A percentile compares a stretch with the other conserved stretches of the same genome.
phyloP scores from a whole-genome alignment of 1,140 invertebrate species.

The Conus betulinus region DNA sequence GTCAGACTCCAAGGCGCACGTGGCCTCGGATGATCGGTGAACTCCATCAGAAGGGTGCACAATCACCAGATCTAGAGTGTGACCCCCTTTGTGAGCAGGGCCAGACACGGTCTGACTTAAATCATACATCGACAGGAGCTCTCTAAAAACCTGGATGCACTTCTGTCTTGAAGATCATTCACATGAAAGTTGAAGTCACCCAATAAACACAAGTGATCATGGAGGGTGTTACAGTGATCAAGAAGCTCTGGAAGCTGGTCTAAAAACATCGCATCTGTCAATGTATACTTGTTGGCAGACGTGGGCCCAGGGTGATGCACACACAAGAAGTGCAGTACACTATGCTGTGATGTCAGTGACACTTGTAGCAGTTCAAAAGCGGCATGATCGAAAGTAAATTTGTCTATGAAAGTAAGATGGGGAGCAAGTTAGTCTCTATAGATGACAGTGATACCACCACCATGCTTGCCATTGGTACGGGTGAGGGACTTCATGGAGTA shows the following conservation, averaged over 20 bases:
- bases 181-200: conserved; percentile 28
- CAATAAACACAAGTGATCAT: not conserved
- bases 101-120: conserved; percentile 4
- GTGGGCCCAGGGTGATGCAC: not conserved
- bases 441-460: conserved; percentile 5
- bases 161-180: not conserved
- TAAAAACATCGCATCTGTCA: conserved; percentile 4
- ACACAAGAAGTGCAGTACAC: conserved; percentile 13
- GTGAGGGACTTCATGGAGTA: conserved; percentile 11
- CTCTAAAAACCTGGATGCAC: not conserved
- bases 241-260: conserved; percentile 1
- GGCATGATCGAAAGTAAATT: conserved; percentile 2
- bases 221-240: conserved; percentile 4
- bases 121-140: not conserved
- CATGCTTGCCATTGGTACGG: not conserved
- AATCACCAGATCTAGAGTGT: conserved; percentile 16
- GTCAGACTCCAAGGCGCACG: not conserved
- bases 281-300: not conserved
- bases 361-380: conserved; percentile 6
- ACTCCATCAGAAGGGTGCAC: not conserved
- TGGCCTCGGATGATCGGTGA: not conserved
- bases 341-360: not conserved
- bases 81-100: conserved; percentile 19
- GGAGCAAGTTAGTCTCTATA: not conserved
- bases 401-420: not conserved